Conservation (phyloP, 2,888 invertebrate genomes). For the Aricia artaxerxes region DNA sequence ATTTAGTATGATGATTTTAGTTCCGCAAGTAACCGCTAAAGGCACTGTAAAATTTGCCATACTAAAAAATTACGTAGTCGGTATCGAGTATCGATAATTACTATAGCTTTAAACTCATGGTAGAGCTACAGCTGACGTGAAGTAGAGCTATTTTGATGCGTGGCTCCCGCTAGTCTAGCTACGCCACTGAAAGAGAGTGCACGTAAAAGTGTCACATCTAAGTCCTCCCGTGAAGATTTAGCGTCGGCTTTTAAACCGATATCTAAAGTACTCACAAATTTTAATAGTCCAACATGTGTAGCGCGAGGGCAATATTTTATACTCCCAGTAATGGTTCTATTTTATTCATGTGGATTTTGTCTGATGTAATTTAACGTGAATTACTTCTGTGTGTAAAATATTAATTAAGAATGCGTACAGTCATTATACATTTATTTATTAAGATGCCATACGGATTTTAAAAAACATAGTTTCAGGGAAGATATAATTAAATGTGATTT, state of each 20-base stretch:
- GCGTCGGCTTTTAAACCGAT: constrained; percentile 43
- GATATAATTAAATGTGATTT: too few species aligned
- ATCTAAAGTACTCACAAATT: constrained; percentile 40
- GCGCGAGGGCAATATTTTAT: constrained; percentile 33
- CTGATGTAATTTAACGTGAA: constrained; percentile 15
- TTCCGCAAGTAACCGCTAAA: too few species aligned
- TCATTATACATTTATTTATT: not conserved
- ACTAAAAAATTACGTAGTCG: too few species aligned
- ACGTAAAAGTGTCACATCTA: constrained; percentile 50
- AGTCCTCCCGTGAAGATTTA: constrained; percentile 51
- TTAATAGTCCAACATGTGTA: constrained; percentile 47
- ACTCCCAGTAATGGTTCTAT: constrained; percentile 27
- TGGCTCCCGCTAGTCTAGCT: constrained; percentile 36
- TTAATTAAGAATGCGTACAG: not conserved
- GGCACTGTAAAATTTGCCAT: too few species aligned
- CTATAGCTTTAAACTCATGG: too few species aligned
- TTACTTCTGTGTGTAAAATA: not conserved
- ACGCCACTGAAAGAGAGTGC: constrained; percentile 37
- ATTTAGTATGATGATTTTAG: too few species aligned
- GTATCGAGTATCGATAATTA: too few species aligned
- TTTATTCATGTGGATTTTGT: constrained; percentile 12
- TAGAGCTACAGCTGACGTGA: not conserved
- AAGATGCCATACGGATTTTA: not conserved
- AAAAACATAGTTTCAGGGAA: not conserved
- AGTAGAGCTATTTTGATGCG: constrained; percentile 24